A percentile compares a stretch with the other conserved stretches of the same genome.
Conservation (phyloP, 2,797 vertebrate genomes). For the Cryptoblepharus egeriae region DNA sequence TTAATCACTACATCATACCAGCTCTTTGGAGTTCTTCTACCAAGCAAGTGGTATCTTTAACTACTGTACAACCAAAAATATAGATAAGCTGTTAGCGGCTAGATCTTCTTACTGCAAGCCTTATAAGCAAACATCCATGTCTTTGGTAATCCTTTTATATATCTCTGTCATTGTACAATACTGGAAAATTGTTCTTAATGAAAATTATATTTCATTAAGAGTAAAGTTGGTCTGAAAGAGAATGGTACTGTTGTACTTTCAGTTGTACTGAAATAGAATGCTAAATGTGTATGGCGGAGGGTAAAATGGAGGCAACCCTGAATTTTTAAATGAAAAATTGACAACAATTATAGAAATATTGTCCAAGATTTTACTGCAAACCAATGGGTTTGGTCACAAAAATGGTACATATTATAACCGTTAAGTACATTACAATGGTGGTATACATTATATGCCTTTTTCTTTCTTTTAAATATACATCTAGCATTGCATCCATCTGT, state of each 20-base stretch:
- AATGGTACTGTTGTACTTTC: no score
- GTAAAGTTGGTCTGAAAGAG: not conserved
- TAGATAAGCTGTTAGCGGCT: not conserved
- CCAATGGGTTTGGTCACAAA: conserved; percentile 89
- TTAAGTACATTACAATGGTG: conserved; percentile 96
- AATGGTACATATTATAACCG: conserved; percentile 86
- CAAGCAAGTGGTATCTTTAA: not conserved
- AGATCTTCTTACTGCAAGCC: not conserved
- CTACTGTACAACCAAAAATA: not conserved
- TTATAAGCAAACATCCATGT: not conserved
- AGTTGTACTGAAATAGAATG: not conserved
- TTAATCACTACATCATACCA: no score
- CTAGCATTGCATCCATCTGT: conserved; percentile 93
- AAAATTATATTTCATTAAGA: not conserved
- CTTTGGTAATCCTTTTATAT: not conserved
- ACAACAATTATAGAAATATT: conserved; percentile 66
- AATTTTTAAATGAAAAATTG: conserved; percentile 36
- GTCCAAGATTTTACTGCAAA: conserved; percentile 94
- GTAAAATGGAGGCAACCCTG: not conserved
- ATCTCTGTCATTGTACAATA: not conserved
- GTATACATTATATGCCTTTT: conserved; percentile 85
- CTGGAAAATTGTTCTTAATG: not conserved
- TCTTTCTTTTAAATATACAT: conserved; percentile 94
- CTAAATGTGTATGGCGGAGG: no score
- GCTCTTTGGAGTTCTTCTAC: no score